These are phyloP conservation scores for Cnemophilus loriae DNA, from an alignment of 2,113 vertebrate genomes.

Conservation along the genomic window DNA sequence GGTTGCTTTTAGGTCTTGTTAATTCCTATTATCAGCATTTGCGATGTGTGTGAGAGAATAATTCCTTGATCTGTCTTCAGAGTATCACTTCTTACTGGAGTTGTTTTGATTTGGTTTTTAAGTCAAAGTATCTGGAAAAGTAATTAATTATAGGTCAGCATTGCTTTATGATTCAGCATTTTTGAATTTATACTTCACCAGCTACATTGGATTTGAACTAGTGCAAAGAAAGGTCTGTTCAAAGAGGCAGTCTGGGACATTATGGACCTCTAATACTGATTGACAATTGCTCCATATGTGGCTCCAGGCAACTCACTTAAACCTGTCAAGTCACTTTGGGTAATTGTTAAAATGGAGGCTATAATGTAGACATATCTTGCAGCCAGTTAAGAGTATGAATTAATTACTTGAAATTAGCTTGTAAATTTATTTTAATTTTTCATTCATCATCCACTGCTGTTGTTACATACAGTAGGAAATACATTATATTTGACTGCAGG, in stretches of 20 bases:
- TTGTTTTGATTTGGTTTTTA: background rate
- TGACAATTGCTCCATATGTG: constrained; percentile 16
- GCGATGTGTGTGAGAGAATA: background rate
- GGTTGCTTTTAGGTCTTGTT: background rate
- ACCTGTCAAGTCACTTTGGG: constrained; percentile 10
- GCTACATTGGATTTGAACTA: background rate
- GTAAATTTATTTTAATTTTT: constrained; percentile 2
- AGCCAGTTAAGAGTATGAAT: background rate
- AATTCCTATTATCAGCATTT: background rate
- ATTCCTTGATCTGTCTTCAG: background rate
- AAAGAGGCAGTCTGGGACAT: background rate
- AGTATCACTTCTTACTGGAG: background rate
- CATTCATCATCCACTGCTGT: background rate
- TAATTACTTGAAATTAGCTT: constrained; percentile 10
- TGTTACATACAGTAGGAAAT: background rate
- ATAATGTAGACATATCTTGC: background rate
- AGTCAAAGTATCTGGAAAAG: background rate
- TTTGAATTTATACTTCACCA: background rate
- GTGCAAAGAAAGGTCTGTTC: background rate
- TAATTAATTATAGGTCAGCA: background rate
- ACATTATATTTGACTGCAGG: background rate
- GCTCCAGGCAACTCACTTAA: background rate
- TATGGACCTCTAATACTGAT: background rate
- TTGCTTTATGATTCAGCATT: background rate
- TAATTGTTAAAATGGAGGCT: constrained; percentile 2